Base-by-base conservation (phyloP, 2,888 invertebrate genomes). In the Trissonchulus sp. region DNA sequence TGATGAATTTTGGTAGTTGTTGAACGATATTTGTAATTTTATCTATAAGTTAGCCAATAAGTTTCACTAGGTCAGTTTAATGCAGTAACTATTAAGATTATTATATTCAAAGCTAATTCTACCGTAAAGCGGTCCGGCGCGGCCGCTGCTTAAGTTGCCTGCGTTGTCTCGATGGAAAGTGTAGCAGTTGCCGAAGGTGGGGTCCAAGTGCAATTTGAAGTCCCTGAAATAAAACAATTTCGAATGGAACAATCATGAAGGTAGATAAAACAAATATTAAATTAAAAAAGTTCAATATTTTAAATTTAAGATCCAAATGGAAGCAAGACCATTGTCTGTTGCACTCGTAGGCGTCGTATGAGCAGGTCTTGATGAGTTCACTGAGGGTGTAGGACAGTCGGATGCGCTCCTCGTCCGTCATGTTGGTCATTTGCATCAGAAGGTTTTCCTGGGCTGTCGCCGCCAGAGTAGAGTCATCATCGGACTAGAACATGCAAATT, bases 401-500 rank as follows among this genome's bases (percentile, higher is more conserved):
- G 72, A 78, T 78, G 63, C 83, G 75, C 48, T 81, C 79, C 48
- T 79, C 78, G 79, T 81, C 79, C 3, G 81, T 78, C 33, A 83
- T 69, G 0, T 80, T 79, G 1, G 81, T 78, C 83, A 83, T 83
- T 0, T 81, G 82, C 75, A 83, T 83, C 77, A 83, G 80, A 63
- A 83, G 81, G 75, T 83, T 83, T 75, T 83, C 83, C 74, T 82
- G 83, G 0, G 83, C 83, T 76, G 82, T 83, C 28, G 83, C 82
- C 0, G 82, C 82, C 75, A 83, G 82, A 1, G 83, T 82, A 30
- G 83, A 82, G 78, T 83, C 83, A 77, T 83, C 83, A 1, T 80
- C n/a, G n/a, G n/a, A n/a, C n/a, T n/a, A n/a, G n/a, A n/a, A n/a
- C n/a, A n/a, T n/a, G n/a, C n/a, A n/a, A n/a, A n/a, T n/a, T n/a